Evolutionary conservation across 2,113 vertebrate species (phyloP).

Genomic region (Steatornis caripensis): DNA sequence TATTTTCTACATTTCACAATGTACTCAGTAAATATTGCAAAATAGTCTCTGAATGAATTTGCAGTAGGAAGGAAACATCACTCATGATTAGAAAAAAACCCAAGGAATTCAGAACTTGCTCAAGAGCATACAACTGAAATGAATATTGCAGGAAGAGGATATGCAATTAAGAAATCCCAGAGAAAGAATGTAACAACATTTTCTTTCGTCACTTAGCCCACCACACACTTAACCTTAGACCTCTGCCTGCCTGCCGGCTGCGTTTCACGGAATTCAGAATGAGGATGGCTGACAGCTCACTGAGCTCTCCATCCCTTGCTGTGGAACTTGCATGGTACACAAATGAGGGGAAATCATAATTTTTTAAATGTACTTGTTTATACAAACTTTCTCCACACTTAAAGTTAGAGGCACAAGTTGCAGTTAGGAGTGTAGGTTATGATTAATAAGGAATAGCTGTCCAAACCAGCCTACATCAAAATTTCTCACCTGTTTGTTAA

Average conservation of each 20-base stretch:
- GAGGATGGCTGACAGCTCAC: neutral
- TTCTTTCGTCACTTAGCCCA: neutral
- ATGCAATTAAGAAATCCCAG: neutral
- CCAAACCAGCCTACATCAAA: neutral
- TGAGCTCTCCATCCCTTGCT: neutral
- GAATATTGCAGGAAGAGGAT: neutral
- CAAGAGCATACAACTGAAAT: neutral
- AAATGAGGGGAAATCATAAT: neutral
- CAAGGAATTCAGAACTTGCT: neutral
- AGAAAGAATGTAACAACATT: neutral
- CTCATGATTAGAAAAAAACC: neutral
- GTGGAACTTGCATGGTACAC: neutral
- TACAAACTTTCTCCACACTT: neutral
- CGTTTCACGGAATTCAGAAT: neutral
- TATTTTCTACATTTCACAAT: neutral
- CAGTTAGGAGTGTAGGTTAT: neutral
- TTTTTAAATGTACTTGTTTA: neutral
- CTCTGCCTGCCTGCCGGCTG: neutral
- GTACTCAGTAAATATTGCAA: neutral
- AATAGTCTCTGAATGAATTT: neutral
- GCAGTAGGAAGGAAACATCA: neutral
- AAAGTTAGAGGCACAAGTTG: neutral
- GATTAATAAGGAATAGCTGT: neutral
- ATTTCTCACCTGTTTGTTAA: neutral
- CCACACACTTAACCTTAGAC: constrained; percentile 7